Base-by-base conservation (phyloP, 2,113 vertebrate species). In the Fulica atra region DNA sequence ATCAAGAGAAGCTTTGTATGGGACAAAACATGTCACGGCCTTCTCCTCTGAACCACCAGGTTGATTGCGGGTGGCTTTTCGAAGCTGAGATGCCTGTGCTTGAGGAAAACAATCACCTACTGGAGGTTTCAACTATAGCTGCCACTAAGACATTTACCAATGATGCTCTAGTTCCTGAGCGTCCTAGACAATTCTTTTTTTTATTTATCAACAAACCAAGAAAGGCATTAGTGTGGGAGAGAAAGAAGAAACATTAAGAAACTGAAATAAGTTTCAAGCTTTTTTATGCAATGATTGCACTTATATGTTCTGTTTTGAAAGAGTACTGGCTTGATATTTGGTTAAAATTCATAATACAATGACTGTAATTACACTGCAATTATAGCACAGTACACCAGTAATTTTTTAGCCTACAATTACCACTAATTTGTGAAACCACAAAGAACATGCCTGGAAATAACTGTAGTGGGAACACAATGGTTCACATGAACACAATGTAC, bases 361-460 rank as follows among this genome's bases (percentile, higher is more conserved):
- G 46, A 66, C 51, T 76, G 63, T 54, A 82, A 82, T 73, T 68
- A 59, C 33, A 82, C 42, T 92, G 81, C 89, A 83, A 83, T 80
- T 83, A 84, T 50, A 80, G 56, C 31, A 56, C 31, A 56, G 63
- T 84, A 81, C 51, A 61, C 38, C 23, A 78, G 44, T 70, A 56
- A 60, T 42, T 81, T 79, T 91, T 92, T 78, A 78, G 78, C 50
- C 71, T 86, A 36, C 80, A 88, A 68, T 93, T 93, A 73, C 70
- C n/a, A 78, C 61, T 88, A 59, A 69, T 91, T 86, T n/a, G 21
- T 2, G 2, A 50, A 77, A 73, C 65, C 28, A 78, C 31, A 83
- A 87, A 70, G 51, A 91, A 5, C 50, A 42, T 53, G 60, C 13
- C 66, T 83, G 44, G 77, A 38, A 81, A 73, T 73, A 91, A 78